Conservation (phyloP, 2,113 vertebrate species). For the Chrysemys picta region DNA sequence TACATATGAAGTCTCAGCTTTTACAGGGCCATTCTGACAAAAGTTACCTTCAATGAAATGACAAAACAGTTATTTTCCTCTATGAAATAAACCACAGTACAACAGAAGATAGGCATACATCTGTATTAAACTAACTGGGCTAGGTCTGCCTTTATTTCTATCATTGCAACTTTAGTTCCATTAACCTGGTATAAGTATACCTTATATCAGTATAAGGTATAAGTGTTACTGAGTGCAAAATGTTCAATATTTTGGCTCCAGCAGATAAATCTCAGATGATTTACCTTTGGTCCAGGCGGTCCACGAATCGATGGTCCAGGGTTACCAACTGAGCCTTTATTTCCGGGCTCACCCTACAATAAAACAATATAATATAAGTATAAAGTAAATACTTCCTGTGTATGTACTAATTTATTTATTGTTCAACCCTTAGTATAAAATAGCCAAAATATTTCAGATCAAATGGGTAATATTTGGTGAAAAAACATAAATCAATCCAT, state of each 20-base stretch:
- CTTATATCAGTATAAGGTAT: no score
- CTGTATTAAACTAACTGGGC: not conserved
- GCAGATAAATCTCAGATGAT: not conserved
- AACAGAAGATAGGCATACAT: not conserved
- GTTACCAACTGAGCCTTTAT: conserved; percentile 64
- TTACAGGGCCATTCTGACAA: not conserved
- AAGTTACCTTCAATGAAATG: not conserved
- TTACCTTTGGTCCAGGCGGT: conserved; percentile 78
- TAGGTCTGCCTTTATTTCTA: not conserved
- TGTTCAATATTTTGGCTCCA: not conserved
- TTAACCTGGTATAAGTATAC: not conserved
- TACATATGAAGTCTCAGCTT: not conserved
- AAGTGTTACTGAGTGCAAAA: not conserved
- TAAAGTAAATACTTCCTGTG: not conserved
- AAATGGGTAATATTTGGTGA: not conserved
- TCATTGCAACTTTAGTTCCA: not conserved
- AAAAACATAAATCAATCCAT: not conserved
- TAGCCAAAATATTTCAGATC: not conserved
- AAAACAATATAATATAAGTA: not conserved
- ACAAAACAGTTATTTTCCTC: not conserved
- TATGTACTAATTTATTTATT: not conserved
- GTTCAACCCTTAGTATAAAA: not conserved
- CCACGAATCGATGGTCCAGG: conserved; percentile 70
- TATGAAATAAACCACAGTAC: not conserved
- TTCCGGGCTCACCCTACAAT: conserved; percentile 72